Percentiles rank a stretch among this genome's conserved stretches.
Conservation (phyloP, 2,888 invertebrate genomes). For the Ophion ellenae region DNA sequence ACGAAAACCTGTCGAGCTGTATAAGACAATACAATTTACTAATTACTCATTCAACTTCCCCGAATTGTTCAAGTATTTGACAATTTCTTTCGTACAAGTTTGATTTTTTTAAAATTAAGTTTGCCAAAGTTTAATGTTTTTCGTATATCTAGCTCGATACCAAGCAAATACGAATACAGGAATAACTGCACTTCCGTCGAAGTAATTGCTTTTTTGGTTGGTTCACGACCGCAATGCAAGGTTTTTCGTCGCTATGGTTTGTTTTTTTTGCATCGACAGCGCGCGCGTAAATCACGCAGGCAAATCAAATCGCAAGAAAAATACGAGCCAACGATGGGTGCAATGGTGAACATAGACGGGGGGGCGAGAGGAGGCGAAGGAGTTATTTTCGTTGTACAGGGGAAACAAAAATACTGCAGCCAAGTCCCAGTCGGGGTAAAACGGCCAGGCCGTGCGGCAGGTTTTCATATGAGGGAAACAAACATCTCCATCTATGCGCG, state of each 20-base stretch:
- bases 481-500: constrained; percentile 34
- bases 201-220: neutral
- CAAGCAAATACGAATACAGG: neutral
- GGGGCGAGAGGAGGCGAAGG: neutral
- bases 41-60: too few relatives aligned
- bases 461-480: constrained; percentile 69
- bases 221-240: neutral
- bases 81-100: too few relatives aligned
- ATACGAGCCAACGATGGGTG: neutral
- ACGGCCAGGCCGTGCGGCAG: constrained; percentile 19
- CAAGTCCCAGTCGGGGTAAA: constrained; percentile 33
- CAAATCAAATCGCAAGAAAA: neutral
- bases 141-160: neutral
- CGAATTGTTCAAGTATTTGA: too few relatives aligned
- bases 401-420: constrained; percentile 46
- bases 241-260: neutral
- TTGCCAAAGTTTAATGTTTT: neutral
- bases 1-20: too few relatives aligned
- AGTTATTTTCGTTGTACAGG: neutral
- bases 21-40: too few relatives aligned
- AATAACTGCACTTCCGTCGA: neutral
- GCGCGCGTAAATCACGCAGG: neutral
- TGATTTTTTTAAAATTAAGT: neutral
- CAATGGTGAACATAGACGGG: neutral
- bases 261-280: neutral